Conservation (phyloP, 2,888 invertebrate genomes). For the Sclerodermus sp. region DNA sequence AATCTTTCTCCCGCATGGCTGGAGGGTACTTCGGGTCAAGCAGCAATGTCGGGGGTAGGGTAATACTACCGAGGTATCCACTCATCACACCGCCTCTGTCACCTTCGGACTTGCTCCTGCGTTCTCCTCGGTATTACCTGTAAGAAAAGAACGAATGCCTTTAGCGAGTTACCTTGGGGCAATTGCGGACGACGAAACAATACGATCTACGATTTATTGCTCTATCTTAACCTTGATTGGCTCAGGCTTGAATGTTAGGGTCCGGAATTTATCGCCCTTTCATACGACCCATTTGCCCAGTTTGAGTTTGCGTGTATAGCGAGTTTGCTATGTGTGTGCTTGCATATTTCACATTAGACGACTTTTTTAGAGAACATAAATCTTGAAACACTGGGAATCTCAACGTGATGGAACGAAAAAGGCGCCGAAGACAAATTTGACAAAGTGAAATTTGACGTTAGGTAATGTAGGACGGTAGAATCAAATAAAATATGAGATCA, state of each 20-base stretch:
- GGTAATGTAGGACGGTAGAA: not conserved
- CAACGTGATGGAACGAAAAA: not conserved
- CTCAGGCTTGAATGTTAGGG: no score
- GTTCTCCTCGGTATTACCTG: conserved; percentile 26
- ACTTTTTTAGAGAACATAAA: no score
- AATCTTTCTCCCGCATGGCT: conserved; percentile 89
- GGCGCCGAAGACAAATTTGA: not conserved
- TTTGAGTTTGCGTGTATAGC: no score
- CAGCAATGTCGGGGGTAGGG: conserved; percentile 56
- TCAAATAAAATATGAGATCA: conserved; percentile 10
- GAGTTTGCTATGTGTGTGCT: no score
- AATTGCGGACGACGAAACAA: no score
- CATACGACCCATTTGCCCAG: no score
- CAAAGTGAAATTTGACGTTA: conserved; percentile 5
- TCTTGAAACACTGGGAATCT: no score
- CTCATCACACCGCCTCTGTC: conserved; percentile 53
- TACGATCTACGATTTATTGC: not conserved
- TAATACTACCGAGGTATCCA: conserved; percentile 55
- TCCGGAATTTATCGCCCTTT: no score
- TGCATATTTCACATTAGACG: no score
- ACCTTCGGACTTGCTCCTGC: conserved; percentile 41
- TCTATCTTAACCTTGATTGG: no score
- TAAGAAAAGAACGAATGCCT: conserved; percentile 11
- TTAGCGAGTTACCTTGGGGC: no score
- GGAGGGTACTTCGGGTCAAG: conserved; percentile 55